A percentile compares a stretch with the other conserved stretches of the same genome.
Conservation (phyloP, 2,888 invertebrate genomes). For the Cloeon dipterum region DNA sequence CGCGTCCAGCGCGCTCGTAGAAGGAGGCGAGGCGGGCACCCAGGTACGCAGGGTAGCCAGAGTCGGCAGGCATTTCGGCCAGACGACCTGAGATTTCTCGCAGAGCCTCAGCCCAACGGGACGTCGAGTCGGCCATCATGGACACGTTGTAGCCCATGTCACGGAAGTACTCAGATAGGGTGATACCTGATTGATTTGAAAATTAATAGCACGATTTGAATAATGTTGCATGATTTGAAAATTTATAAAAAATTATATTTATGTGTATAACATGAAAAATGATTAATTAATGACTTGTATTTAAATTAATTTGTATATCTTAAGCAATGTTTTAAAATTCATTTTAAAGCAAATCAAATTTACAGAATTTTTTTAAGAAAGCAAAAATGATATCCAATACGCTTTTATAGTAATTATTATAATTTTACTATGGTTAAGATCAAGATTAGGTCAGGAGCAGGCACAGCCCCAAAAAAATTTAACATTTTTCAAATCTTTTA, state of each 20-base stretch:
- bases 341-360: too few relatives aligned
- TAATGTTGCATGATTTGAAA: neutral
- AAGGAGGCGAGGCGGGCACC: slow-evolving; percentile 96
- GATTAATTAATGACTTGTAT: too few relatives aligned
- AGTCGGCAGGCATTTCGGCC: slow-evolving; percentile 99
- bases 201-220: neutral
- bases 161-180: slow-evolving; percentile 97
- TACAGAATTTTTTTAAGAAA: too few relatives aligned
- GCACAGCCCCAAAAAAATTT: too few relatives aligned
- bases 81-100: slow-evolving; percentile 98
- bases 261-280: neutral
- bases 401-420: too few relatives aligned
- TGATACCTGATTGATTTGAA: slow-evolving; percentile 81
- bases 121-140: slow-evolving; percentile 99
- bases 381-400: too few relatives aligned
- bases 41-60: slow-evolving; percentile 96
- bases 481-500: too few relatives aligned
- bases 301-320: too few relatives aligned
- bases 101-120: slow-evolving; percentile 99
- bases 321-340: too few relatives aligned
- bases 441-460: too few relatives aligned
- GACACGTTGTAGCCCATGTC: slow-evolving; percentile 99
- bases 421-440: too few relatives aligned
- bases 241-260: neutral
- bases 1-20: slow-evolving; percentile 97